Percentiles rank a stretch among this genome's conserved stretches.
Evolutionary conservation across 2,888 invertebrate genomes (phyloP).

Genomic region (Ditula angustiorana): DNA sequence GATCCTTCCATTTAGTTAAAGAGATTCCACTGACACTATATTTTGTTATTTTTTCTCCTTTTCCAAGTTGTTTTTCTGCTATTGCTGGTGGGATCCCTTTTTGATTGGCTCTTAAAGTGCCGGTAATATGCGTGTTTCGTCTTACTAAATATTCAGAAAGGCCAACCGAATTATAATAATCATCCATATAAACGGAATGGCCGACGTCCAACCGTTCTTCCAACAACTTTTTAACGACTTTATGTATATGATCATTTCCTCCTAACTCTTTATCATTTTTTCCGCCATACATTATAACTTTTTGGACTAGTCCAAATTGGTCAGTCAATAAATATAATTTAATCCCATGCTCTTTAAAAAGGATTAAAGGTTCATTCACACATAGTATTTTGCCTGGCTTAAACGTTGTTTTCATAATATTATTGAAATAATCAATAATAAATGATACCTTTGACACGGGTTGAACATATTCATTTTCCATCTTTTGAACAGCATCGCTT

Average conservation of each 20-base stretch:
- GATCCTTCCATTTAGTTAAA: constrained; percentile 14
- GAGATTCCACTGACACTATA: neutral
- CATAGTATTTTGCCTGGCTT: constrained; percentile 6
- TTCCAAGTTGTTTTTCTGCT: constrained; percentile 1
- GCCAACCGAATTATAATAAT: constrained; percentile 7
- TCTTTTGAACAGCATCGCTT: neutral
- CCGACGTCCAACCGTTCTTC: neutral
- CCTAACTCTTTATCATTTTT: neutral
- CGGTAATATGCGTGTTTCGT: neutral
- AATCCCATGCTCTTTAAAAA: neutral
- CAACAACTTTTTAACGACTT: constrained; percentile 2
- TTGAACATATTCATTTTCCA: neutral
- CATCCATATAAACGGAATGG: constrained; percentile 17
- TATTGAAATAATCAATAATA: neutral
- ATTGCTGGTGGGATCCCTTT: constrained; percentile 1
- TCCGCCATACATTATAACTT: constrained; percentile 5
- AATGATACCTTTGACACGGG: neutral
- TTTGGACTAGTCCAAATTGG: constrained; percentile 12
- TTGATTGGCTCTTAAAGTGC: neutral
- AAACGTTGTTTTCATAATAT: neutral
- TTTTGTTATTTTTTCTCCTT: constrained; percentile 1
- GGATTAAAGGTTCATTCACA: constrained; percentile 4
- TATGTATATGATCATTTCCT: constrained; percentile 4
- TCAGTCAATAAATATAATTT: constrained; percentile 8
- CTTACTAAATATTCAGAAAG: neutral